A percentile compares a stretch with the other conserved stretches of the same genome.
phyloP scores from a whole-genome alignment of 2,797 vertebrate genomes.

The Poeciliopsis gracilis region DNA sequence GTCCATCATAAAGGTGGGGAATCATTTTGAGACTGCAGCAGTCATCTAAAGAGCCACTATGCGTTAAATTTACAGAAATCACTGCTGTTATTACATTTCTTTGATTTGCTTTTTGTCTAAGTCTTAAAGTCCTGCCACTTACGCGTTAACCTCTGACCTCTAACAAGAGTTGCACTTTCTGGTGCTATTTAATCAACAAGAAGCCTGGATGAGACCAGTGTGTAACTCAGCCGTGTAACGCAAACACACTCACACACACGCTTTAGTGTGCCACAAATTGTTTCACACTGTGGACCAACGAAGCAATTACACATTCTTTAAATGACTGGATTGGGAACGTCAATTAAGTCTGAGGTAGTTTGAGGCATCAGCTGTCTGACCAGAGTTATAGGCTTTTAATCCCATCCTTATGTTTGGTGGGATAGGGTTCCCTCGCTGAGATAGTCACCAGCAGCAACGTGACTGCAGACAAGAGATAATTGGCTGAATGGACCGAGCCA shows the following conservation, averaged over 20 bases:
- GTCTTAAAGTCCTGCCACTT: neutral
- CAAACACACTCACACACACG: neutral
- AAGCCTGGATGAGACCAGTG: neutral
- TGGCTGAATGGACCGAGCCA: neutral
- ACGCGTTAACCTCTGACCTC: neutral
- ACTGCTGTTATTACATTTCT: neutral
- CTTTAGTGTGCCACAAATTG: neutral
- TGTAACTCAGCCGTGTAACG: neutral
- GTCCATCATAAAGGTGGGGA: neutral
- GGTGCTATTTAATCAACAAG: neutral
- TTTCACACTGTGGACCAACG: neutral
- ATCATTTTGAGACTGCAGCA: neutral
- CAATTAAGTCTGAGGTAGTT: slow-evolving; percentile 8
- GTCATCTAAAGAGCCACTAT: neutral
- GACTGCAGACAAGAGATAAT: slow-evolving; percentile 14
- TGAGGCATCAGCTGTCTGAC: slow-evolving; percentile 16
- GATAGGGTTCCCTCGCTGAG: slow-evolving; percentile 10
- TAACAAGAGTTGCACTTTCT: neutral
- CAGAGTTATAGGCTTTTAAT: slow-evolving; percentile 2
- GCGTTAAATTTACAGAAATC: neutral
- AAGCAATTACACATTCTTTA: slow-evolving; percentile 10
- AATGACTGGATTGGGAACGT: slow-evolving; percentile 11
- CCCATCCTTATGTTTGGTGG: slow-evolving; percentile 10
- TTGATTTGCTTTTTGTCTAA: neutral
- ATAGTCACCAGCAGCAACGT: neutral